A percentile compares a stretch with the other conserved stretches of the same genome.
These are phyloP conservation scores for Cecidostiba fungosa DNA, from an alignment of 2,888 invertebrate species.

Conservation along the genomic window DNA sequence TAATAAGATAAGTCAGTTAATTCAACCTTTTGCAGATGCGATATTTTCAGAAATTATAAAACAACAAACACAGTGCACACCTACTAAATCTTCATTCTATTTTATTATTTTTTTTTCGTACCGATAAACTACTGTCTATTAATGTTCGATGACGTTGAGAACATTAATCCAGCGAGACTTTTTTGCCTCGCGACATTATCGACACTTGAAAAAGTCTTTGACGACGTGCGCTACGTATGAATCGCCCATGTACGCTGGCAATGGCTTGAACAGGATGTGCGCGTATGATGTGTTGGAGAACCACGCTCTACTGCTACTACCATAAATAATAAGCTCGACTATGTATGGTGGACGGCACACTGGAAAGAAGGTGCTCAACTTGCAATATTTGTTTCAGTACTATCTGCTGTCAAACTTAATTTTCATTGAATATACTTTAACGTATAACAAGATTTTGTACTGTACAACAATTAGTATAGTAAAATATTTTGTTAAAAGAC, in stretches of 20 bases:
- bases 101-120: too few species aligned
- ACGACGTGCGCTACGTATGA: background rate
- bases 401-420: background rate
- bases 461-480: background rate
- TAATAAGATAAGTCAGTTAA: too few species aligned
- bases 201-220: constrained; percentile 4
- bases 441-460: background rate
- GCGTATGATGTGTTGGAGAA: constrained; percentile 68
- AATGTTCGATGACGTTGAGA: background rate
- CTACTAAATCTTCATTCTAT: too few species aligned
- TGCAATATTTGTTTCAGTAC: background rate
- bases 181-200: background rate
- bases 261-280: constrained; percentile 67
- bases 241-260: constrained; percentile 56
- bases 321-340: constrained; percentile 71
- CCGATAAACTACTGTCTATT: background rate
- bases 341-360: constrained; percentile 59
- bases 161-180: background rate
- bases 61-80: too few species aligned
- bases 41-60: too few species aligned
- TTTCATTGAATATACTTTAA: background rate
- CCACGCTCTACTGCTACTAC: constrained; percentile 70
- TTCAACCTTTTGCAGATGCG: too few species aligned
- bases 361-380: constrained; percentile 67
- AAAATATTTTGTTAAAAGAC: background rate